A percentile compares a stretch with the other conserved stretches of the same genome.
These are phyloP conservation scores for Bathynomus jamesi DNA, from an alignment of 1,140 invertebrate species.

Conservation along the genomic window DNA sequence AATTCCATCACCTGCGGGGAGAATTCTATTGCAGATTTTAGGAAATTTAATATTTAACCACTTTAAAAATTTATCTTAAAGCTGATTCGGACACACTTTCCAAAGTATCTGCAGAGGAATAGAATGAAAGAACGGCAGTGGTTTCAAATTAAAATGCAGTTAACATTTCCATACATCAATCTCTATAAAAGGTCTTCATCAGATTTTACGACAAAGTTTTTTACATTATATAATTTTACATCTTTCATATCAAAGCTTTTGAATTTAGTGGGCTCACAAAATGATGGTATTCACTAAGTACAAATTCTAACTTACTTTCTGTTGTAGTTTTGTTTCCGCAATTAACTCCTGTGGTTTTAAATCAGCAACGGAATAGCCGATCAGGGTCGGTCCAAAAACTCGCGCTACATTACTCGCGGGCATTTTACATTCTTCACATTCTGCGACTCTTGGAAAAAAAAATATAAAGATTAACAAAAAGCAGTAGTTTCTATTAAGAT, in stretches of 20 bases:
- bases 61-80: no score
- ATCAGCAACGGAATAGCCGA: constrained; percentile 66
- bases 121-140: no score
- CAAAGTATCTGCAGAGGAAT: no score
- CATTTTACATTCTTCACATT: constrained; percentile 67
- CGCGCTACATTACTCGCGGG: constrained; percentile 64
- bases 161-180: background rate
- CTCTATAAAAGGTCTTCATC: background rate
- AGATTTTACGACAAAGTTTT: background rate
- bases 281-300: background rate
- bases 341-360: constrained; percentile 56
- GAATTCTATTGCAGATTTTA: no score
- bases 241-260: background rate
- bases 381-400: constrained; percentile 75
- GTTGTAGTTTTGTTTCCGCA: constrained; percentile 54
- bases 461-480: constrained; percentile 3
- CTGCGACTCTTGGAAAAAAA: constrained; percentile 54
- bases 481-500: no score
- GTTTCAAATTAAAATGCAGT: background rate
- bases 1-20: constrained; percentile 54
- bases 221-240: background rate
- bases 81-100: no score
- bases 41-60: no score
- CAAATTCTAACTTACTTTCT: constrained; percentile 47
- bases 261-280: background rate